Percentiles rank a stretch among this genome's conserved stretches.
Evolutionary conservation across 2,113 vertebrate species (phyloP).

Genomic region (Urocynchramus pylzowi): DNA sequence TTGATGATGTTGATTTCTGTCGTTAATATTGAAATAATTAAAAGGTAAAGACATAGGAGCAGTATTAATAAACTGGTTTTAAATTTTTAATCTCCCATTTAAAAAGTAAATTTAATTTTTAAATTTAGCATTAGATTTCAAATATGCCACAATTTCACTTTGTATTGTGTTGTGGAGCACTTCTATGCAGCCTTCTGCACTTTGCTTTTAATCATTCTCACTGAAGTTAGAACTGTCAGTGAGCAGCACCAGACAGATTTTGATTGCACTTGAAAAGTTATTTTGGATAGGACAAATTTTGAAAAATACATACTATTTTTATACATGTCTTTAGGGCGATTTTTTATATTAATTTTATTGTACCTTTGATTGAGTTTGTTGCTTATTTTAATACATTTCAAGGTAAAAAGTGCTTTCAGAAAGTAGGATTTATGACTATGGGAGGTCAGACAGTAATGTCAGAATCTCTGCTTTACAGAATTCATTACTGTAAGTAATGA

Average conservation of each 20-base stretch:
- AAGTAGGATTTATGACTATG: neutral
- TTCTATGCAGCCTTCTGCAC: neutral
- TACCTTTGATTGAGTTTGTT: neutral
- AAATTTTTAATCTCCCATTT: neutral
- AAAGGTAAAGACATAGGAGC: neutral
- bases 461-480: neutral
- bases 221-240: neutral
- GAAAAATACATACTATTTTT: neutral
- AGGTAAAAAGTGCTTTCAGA: neutral
- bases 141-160: neutral
- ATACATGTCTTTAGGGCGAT: neutral
- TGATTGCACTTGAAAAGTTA: neutral
- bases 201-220: neutral
- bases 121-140: neutral
- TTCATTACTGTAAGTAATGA: neutral
- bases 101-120: neutral
- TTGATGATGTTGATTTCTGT: neutral
- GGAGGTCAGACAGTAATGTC: neutral
- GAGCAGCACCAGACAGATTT: neutral
- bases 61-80: neutral
- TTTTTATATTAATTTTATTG: neutral
- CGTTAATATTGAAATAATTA: neutral
- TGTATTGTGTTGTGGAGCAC: neutral
- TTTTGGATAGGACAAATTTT: neutral
- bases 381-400: neutral